Evolutionary conservation across 2,888 invertebrate genomes (phyloP).

Genomic region (Ochropleura leucogaster): DNA sequence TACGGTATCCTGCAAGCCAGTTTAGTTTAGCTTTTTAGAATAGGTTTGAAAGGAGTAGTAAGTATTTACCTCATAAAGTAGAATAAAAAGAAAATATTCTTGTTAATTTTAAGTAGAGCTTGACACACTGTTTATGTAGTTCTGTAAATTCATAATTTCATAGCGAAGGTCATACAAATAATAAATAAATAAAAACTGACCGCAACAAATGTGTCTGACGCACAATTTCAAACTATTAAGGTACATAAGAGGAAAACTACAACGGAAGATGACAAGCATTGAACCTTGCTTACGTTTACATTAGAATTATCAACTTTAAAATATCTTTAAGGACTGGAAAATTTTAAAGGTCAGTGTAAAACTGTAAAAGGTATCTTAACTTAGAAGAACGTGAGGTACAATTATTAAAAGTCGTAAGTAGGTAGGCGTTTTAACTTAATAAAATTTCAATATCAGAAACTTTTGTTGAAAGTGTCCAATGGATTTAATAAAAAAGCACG

Average conservation of each 20-base stretch:
- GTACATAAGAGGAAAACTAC: conserved; percentile 29
- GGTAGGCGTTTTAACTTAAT: not conserved
- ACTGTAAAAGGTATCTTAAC: not conserved
- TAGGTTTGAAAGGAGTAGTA: not conserved
- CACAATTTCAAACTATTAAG: conserved; percentile 17
- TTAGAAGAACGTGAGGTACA: not conserved
- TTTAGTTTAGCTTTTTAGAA: not conserved
- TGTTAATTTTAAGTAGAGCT: conserved; percentile 12
- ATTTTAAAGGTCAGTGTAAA: not conserved
- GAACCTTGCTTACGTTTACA: conserved; percentile 27
- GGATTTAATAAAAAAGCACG: not conserved
- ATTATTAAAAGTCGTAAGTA: not conserved
- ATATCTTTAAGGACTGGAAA: conserved; percentile 7
- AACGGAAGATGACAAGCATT: conserved; percentile 1
- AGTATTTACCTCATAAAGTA: not conserved
- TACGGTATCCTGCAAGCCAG: not conserved
- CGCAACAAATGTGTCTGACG: not conserved
- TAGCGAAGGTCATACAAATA: conserved; percentile 14
- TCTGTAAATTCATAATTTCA: conserved; percentile 11
- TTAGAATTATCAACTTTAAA: conserved; percentile 28
- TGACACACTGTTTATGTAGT: not conserved
- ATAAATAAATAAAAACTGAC: conserved; percentile 11
- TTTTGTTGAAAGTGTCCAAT: not conserved
- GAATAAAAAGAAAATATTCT: not conserved
- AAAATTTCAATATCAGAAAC: not conserved